phyloP scores from a whole-genome alignment of 2,797 vertebrate genomes.

The Pangasius mekongensis region DNA sequence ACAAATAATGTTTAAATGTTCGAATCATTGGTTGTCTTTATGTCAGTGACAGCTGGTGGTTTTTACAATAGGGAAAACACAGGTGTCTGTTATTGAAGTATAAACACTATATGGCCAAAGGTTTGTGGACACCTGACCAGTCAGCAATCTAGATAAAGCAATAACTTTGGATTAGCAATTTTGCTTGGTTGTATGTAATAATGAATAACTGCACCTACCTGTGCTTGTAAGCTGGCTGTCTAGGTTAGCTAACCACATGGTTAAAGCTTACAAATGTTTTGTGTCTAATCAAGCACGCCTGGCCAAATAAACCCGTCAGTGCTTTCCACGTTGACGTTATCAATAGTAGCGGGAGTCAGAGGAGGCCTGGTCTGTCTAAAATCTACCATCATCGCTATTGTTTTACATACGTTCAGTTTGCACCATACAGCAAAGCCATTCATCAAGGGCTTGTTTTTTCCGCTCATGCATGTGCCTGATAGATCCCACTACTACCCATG shows the following conservation, averaged over 20 bases:
- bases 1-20: too few species aligned
- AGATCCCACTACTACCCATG: not conserved
- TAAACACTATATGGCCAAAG: not conserved
- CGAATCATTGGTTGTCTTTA: not conserved
- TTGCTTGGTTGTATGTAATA: too few species aligned
- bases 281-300: not conserved
- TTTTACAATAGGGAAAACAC: not conserved
- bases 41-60: not conserved
- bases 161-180: not conserved
- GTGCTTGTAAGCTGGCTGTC: too few species aligned
- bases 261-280: not conserved
- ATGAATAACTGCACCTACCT: too few species aligned
- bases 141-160: not conserved
- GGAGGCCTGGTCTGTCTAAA: not conserved
- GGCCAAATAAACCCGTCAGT: not conserved
- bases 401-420: not conserved
- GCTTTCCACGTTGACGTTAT: not conserved
- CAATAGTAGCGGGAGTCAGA: not conserved
- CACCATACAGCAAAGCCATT: not conserved
- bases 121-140: not conserved
- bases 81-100: not conserved
- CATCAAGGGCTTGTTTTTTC: not conserved
- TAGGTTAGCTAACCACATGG: too few species aligned
- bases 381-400: not conserved
- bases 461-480: not conserved